Conservation (phyloP, 2,797 vertebrate species). For the Gymnothorax javanicus region DNA sequence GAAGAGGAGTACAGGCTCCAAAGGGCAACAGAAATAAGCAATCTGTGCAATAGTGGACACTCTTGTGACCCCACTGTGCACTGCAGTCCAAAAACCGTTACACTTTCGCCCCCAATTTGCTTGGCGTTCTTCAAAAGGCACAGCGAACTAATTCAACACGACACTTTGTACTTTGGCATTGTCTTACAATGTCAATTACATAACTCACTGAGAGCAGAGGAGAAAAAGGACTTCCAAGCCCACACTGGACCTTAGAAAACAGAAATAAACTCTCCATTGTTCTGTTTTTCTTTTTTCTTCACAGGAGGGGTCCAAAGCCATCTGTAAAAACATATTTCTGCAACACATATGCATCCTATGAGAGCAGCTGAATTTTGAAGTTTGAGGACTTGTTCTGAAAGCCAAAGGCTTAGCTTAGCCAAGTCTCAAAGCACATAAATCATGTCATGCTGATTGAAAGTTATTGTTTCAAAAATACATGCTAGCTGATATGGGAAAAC, state of each 20-base stretch:
- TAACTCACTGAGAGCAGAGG: background rate
- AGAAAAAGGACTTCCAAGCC: background rate
- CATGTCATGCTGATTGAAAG: slow-evolving; percentile 42
- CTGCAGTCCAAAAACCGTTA: background rate
- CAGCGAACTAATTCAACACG: background rate
- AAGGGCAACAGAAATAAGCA: background rate
- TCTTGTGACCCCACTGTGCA: background rate
- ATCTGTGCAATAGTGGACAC: slow-evolving; percentile 2
- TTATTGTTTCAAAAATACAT: slow-evolving; percentile 48
- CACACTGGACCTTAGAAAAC: background rate
- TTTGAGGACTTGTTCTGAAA: slow-evolving; percentile 59
- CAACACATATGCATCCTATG: slow-evolving; percentile 35
- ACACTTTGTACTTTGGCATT: background rate
- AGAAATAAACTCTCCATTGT: background rate
- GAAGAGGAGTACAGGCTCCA: slow-evolving; percentile 19
- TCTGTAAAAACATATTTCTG: slow-evolving; percentile 20
- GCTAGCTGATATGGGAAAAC: slow-evolving; percentile 31
- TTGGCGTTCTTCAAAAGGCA: background rate
- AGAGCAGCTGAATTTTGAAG: slow-evolving; percentile 50
- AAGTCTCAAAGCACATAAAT: slow-evolving; percentile 59
- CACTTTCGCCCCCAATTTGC: background rate
- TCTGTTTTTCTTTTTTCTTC: background rate
- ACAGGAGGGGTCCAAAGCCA: background rate
- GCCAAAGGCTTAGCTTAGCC: slow-evolving; percentile 43
- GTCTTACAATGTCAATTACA: background rate